Base-by-base conservation (phyloP, 2,797 vertebrate genomes). In the Threskiornis aethiopicus region DNA sequence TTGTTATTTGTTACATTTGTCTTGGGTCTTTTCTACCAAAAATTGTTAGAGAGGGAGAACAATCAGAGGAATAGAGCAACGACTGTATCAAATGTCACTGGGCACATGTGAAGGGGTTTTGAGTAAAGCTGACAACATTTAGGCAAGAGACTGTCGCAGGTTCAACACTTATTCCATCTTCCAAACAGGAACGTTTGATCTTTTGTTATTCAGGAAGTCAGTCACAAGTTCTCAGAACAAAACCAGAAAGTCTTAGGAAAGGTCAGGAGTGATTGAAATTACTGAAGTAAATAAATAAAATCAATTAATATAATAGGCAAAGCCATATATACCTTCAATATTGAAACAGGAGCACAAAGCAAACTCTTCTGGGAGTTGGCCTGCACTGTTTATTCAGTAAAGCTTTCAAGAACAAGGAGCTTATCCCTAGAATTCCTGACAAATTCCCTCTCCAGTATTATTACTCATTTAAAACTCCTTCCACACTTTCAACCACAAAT, bases 361-460 rank as follows among this genome's bases (percentile, higher is more conserved):
- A 84, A 69, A 84, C 41, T 47, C 58, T 55, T 17, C 67, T 62
- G 64, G 55, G 75, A 93, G 58, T 3, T 80, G 59, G 22, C 44
- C 75, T 69, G 61, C 26, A 58, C 66, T 47, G 49, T 94, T 93
- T 93, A 86, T 17, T 49, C 83, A 76, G 88, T 54, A 61, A 88
- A 72, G 78, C 81, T 76, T 62, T 93, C 78, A 61, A 65, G 87
- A 83, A 83, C 58, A 81, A 95, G 79, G 25, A 88, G 72, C 61
- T 83, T 85, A 93, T 42, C 70, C 62, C n/a, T 81, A 54, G 55
- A 92, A 95, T 84, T 95, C 90, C 90, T 90, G 62, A 87, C 92
- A 93, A 92, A 95, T 33, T 87, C 86, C 47, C 64, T 95, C 91
- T 89, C 0, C 0, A 92, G 55, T 42, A 89, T 49, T 29, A 54